Conservation (phyloP, 2,888 invertebrate genomes). For the Limnephilus auricula region DNA sequence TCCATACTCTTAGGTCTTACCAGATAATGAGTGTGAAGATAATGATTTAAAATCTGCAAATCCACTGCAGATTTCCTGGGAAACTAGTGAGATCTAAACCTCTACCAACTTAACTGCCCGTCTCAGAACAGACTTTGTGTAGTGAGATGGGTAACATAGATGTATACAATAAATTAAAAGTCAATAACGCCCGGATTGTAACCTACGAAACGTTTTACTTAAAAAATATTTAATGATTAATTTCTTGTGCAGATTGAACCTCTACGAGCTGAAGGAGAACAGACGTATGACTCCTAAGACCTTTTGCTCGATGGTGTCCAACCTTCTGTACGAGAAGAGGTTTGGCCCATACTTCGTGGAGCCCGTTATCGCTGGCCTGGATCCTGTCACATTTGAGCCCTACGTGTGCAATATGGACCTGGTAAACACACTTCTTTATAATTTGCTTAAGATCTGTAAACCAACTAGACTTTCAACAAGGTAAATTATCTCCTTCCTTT, state of each 20-base stretch:
- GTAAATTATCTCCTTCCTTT: no score
- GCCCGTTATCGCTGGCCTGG: conserved; percentile 96
- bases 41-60: no score
- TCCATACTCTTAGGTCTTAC: no score
- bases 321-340: conserved; percentile 95
- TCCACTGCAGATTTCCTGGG: no score
- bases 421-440: conserved; percentile 79
- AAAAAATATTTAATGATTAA: not conserved
- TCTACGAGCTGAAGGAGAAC: conserved; percentile 97
- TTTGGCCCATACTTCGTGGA: conserved; percentile 99
- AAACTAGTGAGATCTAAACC: no score
- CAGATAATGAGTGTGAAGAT: no score
- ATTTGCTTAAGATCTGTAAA: not conserved
- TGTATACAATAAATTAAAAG: no score
- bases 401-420: conserved; percentile 97
- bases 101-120: no score
- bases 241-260: conserved; percentile 82
- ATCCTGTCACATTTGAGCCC: conserved; percentile 90
- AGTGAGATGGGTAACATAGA: no score
- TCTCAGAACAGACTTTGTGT: no score
- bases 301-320: conserved; percentile 95
- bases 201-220: not conserved
- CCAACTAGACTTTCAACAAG: no score
- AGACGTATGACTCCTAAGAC: conserved; percentile 93
- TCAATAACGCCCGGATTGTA: no score